Percentiles rank a stretch among this genome's conserved stretches.
Evolutionary conservation across 2,797 vertebrate species (phyloP).

Genomic region (Thripadectes ignobilis): DNA sequence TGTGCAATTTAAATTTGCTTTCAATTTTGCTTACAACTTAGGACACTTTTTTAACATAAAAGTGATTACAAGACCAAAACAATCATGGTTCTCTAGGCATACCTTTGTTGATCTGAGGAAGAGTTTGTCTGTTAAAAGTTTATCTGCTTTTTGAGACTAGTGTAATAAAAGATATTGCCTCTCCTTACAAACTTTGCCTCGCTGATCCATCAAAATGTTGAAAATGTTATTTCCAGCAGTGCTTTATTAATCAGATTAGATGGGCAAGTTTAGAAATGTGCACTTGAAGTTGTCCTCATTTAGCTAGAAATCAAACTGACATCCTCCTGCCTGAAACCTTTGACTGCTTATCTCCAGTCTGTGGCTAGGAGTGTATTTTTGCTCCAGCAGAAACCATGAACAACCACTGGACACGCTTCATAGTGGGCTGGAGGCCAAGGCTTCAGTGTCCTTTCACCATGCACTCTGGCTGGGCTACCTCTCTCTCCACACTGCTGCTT

Average conservation of each 20-base stretch:
- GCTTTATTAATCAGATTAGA: neutral
- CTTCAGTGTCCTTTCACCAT: neutral
- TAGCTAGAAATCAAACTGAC: neutral
- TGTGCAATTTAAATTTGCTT: neutral
- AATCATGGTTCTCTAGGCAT: neutral
- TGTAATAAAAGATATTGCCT: neutral
- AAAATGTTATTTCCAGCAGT: neutral
- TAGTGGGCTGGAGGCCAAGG: rapidly evolving
- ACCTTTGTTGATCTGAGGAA: neutral
- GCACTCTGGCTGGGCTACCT: neutral
- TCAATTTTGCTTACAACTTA: neutral
- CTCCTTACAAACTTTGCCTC: neutral
- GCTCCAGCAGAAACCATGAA: neutral
- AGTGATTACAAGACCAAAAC: neutral
- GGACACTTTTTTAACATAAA: neutral
- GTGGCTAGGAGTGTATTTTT: neutral
- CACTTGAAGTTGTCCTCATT: neutral
- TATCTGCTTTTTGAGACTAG: conserved; percentile 1
- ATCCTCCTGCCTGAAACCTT: neutral
- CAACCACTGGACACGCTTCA: rapidly evolving
- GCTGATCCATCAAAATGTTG: neutral
- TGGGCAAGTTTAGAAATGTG: neutral
- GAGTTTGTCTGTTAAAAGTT: neutral
- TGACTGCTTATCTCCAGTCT: neutral
- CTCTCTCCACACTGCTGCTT: neutral